phyloP scores from a whole-genome alignment of 2,797 vertebrate species.

The Phalloptychus januarius region DNA sequence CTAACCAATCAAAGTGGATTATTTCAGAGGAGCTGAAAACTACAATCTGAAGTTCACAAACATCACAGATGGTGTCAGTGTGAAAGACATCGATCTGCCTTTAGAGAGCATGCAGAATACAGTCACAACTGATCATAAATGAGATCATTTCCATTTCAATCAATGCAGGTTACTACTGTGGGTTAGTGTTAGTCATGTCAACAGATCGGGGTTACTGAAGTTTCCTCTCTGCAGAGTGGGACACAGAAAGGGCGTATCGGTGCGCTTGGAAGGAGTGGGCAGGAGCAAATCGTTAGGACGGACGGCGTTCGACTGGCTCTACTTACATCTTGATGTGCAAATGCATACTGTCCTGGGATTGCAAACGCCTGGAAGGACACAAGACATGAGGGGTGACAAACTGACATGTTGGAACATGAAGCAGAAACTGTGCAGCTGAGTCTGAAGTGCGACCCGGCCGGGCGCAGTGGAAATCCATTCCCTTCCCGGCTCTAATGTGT shows the following conservation, averaged over 20 bases:
- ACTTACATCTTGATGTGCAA: constrained; percentile 96
- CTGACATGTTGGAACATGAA: constrained; percentile 29
- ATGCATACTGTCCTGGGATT: constrained; percentile 92
- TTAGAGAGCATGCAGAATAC: constrained; percentile 67
- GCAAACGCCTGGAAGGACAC: constrained; percentile 84
- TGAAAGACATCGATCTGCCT: constrained; percentile 52
- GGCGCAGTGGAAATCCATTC: constrained; percentile 55
- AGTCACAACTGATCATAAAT: constrained; percentile 58
- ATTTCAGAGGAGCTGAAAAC: constrained; percentile 92
- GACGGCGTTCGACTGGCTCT: constrained; percentile 58
- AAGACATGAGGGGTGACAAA: constrained; percentile 11
- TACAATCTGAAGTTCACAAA: constrained; percentile 83
- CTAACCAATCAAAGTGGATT: constrained; percentile 97
- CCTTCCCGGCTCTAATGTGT: constrained; percentile 51
- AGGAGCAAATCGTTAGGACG: constrained; percentile 74
- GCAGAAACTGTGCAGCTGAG: constrained; percentile 28
- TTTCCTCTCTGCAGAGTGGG: constrained; percentile 64
- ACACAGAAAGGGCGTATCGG: constrained; percentile 63
- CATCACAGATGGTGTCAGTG: constrained; percentile 71
- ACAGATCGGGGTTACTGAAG: constrained; percentile 62
- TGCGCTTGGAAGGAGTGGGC: constrained; percentile 61
- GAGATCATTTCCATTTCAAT: constrained; percentile 67
- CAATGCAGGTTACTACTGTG: constrained; percentile 69
- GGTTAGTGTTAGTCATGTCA: constrained; percentile 72
- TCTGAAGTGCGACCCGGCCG: background rate